Percentiles rank a stretch among this genome's conserved stretches.
Evolutionary conservation across 2,888 invertebrate genomes (phyloP).

Genomic region (Epistrophella euchroma): DNA sequence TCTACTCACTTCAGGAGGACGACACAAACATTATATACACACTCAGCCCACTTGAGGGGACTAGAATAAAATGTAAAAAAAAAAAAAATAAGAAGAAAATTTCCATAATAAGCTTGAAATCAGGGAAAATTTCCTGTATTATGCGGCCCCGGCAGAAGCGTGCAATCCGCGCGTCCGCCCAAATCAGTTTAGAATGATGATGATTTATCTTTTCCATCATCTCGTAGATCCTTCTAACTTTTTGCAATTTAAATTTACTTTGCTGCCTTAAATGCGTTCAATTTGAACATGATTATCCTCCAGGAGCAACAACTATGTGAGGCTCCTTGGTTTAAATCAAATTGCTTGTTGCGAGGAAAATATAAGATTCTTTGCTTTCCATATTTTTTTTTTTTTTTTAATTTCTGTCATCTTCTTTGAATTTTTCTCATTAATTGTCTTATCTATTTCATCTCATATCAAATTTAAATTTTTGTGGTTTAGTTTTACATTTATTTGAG

Average conservation of each 20-base stretch:
- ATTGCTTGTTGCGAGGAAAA: neutral
- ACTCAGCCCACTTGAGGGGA: slow-evolving; percentile 31
- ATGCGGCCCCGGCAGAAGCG: neutral
- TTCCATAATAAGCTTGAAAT: slow-evolving; percentile 63
- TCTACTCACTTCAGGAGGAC: slow-evolving; percentile 35
- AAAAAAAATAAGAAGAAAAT: slow-evolving; percentile 13
- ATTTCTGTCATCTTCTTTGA: slow-evolving; percentile 1
- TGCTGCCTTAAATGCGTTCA: slow-evolving; percentile 59
- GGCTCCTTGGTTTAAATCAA: neutral
- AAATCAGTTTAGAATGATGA: slow-evolving; percentile 20
- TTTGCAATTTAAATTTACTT: slow-evolving; percentile 69
- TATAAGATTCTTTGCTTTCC: slow-evolving; percentile 19
- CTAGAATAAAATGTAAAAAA: neutral
- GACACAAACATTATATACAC: slow-evolving; percentile 52
- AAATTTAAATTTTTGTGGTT: slow-evolving; percentile 48
- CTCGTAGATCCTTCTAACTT: slow-evolving; percentile 14
- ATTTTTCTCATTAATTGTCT: slow-evolving; percentile 30
- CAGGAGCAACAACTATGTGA: neutral
- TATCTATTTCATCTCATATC: slow-evolving; percentile 46
- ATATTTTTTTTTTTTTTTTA: neutral
- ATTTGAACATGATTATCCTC: slow-evolving; percentile 59
- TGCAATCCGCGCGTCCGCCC: neutral
- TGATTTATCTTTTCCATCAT: slow-evolving; percentile 31
- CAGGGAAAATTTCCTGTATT: slow-evolving; percentile 30
- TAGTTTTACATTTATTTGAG: slow-evolving; percentile 25